phyloP scores from a whole-genome alignment of 2,113 vertebrate genomes.

The Hippopotamus amphibius region DNA sequence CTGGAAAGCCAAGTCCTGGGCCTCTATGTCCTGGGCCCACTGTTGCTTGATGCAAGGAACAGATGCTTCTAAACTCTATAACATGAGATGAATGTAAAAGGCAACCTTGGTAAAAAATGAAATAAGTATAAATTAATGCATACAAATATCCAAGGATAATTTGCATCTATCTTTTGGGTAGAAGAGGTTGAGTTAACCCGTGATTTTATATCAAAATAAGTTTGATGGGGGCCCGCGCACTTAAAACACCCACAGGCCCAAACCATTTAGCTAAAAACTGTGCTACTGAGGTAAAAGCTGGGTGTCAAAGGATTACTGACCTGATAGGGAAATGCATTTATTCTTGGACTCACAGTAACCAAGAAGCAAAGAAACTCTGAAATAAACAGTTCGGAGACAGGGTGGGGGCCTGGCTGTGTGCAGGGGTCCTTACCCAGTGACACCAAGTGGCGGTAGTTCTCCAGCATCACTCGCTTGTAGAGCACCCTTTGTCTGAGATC shows the following conservation, averaged over 20 bases:
- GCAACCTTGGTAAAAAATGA: not conserved
- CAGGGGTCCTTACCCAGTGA: constrained; percentile 67
- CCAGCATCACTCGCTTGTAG: constrained; percentile 72
- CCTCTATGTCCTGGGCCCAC: not conserved
- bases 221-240: not conserved
- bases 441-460: constrained; percentile 71
- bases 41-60: not conserved
- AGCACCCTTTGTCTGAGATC: constrained; percentile 60
- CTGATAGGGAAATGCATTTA: not conserved
- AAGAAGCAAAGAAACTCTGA: not conserved
- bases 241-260: not conserved
- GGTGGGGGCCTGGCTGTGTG: not conserved
- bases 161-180: not conserved
- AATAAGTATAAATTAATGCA: not conserved
- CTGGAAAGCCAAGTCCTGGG: not conserved
- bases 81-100: not conserved
- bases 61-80: not conserved
- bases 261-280: not conserved
- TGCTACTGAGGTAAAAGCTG: not conserved
- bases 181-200: not conserved
- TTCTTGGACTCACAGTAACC: not conserved
- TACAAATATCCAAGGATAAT: not conserved
- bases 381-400: not conserved
- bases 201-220: not conserved
- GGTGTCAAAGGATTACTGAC: not conserved